These are phyloP conservation scores for Leuctra nigra DNA, from an alignment of 2,888 invertebrate species.

Conservation along the genomic window DNA sequence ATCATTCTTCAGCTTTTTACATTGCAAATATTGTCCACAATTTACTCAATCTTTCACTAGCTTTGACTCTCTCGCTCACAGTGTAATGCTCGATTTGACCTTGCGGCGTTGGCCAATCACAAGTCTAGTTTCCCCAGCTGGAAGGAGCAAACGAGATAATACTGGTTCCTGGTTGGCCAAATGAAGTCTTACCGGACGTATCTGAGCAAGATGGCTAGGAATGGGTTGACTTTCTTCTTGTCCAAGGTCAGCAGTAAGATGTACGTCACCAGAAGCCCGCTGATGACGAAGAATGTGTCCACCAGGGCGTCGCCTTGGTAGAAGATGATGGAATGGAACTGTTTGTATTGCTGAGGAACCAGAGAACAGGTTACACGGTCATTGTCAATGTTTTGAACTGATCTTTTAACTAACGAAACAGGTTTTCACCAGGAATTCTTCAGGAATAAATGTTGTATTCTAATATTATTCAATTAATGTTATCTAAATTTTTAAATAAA, in stretches of 20 bases:
- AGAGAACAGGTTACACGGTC: neutral
- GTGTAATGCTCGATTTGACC: no score
- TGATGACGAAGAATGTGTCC: conserved; percentile 56
- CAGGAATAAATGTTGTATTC: neutral
- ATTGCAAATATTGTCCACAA: no score
- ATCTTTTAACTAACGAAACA: neutral
- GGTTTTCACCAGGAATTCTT: neutral
- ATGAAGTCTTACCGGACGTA: conserved; percentile 49
- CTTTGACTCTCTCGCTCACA: no score
- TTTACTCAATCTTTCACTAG: no score
- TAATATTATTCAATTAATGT: neutral
- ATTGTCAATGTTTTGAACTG: neutral
- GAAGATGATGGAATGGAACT: conserved; percentile 41
- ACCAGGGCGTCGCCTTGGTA: conserved; percentile 58
- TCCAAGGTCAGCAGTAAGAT: conserved; percentile 42
- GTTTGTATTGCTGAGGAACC: conserved; percentile 38
- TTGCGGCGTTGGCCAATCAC: no score
- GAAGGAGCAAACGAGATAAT: no score
- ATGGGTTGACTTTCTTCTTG: conserved; percentile 42
- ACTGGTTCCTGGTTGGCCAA: no score
- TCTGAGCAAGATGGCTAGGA: conserved; percentile 48
- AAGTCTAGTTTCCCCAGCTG: no score
- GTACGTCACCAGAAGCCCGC: conserved; percentile 51
- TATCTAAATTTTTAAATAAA: no score
- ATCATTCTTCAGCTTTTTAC: no score